Percentiles rank a stretch among this genome's conserved stretches.
Conservation (phyloP, 2,797 vertebrate genomes). For the Danio albolineatus region DNA sequence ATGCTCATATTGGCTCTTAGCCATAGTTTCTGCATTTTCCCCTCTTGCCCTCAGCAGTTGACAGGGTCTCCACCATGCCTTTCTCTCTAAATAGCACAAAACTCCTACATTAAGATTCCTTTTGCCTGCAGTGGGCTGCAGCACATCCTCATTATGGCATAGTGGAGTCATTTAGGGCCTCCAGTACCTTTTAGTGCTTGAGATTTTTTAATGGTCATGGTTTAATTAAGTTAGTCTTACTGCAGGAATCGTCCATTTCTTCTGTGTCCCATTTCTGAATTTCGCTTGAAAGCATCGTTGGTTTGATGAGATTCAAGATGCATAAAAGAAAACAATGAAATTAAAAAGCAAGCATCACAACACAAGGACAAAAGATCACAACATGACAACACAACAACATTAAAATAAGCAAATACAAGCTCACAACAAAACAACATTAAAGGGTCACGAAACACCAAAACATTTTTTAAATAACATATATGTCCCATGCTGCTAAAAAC, state of each 20-base stretch:
- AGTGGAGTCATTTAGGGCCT: slow-evolving; percentile 27
- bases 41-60: slow-evolving; percentile 32
- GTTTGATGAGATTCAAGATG: neutral
- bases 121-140: slow-evolving; percentile 44
- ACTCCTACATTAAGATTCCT: slow-evolving; percentile 36
- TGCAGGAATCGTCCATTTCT: slow-evolving; percentile 1
- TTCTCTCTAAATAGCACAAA: slow-evolving; percentile 46
- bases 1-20: slow-evolving; percentile 55
- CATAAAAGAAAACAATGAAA: neutral
- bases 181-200: slow-evolving; percentile 35
- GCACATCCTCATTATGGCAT: slow-evolving; percentile 50
- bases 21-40: slow-evolving; percentile 42
- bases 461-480: too few relatives aligned
- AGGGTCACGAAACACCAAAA: too few relatives aligned
- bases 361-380: too few relatives aligned
- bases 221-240: slow-evolving; percentile 32
- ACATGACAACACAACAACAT: too few relatives aligned
- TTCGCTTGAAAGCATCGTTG: slow-evolving; percentile 7
- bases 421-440: too few relatives aligned
- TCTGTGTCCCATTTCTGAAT: neutral
- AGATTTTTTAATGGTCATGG: slow-evolving; percentile 27
- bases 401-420: too few relatives aligned
- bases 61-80: slow-evolving; percentile 31
- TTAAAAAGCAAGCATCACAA: too few relatives aligned
- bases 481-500: too few relatives aligned